These are phyloP conservation scores for Trichonephila clavipes DNA, from an alignment of 1,140 invertebrate genomes.

Conservation along the genomic window DNA sequence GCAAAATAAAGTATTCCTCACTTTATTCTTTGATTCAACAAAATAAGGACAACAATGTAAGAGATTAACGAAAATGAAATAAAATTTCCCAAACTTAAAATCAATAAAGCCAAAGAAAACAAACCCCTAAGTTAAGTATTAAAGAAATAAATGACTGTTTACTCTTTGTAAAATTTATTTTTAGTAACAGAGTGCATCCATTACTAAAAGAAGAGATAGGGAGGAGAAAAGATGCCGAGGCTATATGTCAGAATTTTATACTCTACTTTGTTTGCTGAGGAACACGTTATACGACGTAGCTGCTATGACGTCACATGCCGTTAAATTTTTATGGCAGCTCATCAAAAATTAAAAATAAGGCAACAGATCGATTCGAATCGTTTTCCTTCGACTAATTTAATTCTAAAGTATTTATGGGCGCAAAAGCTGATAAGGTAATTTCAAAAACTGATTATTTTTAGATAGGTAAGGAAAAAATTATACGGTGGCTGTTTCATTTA, in stretches of 20 bases:
- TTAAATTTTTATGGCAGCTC: slow-evolving; percentile 4
- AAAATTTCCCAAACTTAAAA: neutral
- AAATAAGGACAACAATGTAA: too few species aligned
- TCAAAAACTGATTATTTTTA: neutral
- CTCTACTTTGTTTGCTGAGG: neutral
- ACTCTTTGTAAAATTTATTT: neutral
- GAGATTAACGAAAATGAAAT: neutral
- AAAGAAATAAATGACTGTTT: neutral
- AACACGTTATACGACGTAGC: neutral
- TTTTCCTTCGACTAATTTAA: neutral
- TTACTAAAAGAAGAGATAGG: neutral
- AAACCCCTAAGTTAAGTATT: neutral
- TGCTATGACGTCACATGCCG: neutral
- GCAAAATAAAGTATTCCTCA: too few species aligned
- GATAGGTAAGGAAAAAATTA: neutral
- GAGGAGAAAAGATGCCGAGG: neutral
- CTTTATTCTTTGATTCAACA: too few species aligned
- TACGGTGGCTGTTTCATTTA: too few species aligned
- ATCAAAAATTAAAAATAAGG: slow-evolving; percentile 17
- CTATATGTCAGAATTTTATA: too few species aligned
- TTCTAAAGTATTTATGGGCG: neutral
- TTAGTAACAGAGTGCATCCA: neutral
- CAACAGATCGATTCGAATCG: neutral
- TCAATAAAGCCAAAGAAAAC: neutral
- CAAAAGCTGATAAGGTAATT: neutral